Evolutionary conservation across 2,888 invertebrate genomes (phyloP).

Genomic region (Spilosoma lubricipeda): DNA sequence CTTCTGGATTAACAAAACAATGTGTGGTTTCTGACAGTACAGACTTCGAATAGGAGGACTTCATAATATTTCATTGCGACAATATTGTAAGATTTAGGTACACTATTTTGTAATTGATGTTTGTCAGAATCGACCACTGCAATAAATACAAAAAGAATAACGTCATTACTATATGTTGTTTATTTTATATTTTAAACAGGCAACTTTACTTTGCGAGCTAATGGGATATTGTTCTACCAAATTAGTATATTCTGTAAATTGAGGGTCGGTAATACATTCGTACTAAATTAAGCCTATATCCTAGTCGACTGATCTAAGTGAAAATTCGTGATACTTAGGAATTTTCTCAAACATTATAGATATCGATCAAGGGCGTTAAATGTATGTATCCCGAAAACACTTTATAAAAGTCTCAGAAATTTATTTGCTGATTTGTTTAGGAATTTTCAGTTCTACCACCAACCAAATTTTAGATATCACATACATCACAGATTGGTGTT

Average conservation of each 20-base stretch:
- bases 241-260: background rate
- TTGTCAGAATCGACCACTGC: too few relatives aligned
- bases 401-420: background rate
- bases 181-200: too few relatives aligned
- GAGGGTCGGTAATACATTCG: background rate
- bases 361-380: background rate
- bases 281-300: background rate
- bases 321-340: background rate
- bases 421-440: background rate
- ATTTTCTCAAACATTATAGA: background rate
- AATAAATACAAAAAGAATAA: too few relatives aligned
- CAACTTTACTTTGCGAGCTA: background rate
- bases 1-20: constrained; percentile 45
- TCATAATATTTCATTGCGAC: constrained; percentile 45
- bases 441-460: background rate
- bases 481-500: background rate
- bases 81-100: constrained; percentile 14
- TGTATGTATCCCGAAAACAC: too few relatives aligned
- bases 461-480: background rate
- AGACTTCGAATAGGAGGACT: constrained; percentile 43
- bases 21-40: constrained; percentile 56
- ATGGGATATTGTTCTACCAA: background rate
- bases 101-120: background rate
- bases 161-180: too few relatives aligned
- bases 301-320: background rate